Percentiles rank a stretch among this genome's conserved stretches.
Evolutionary conservation across 2,113 vertebrate species (phyloP).

Genomic region (Benitochromis conjunctus): DNA sequence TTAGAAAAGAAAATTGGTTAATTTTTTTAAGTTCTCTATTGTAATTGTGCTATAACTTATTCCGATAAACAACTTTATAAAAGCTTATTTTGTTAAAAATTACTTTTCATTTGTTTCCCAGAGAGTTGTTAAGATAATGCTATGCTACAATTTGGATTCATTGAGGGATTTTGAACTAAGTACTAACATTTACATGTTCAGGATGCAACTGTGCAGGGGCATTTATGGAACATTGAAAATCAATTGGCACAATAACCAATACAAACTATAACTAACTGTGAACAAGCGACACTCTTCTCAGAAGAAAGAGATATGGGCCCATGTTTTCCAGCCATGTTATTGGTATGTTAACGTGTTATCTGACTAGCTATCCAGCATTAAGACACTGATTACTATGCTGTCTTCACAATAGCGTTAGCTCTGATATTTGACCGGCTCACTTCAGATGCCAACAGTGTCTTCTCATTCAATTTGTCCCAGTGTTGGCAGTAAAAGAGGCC

Average conservation of each 20-base stretch:
- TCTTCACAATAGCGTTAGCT: too few relatives aligned
- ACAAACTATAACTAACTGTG: neutral
- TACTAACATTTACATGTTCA: neutral
- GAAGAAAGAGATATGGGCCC: neutral
- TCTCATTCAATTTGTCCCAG: too few relatives aligned
- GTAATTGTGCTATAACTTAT: constrained; percentile 38
- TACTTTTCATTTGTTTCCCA: neutral
- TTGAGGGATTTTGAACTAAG: neutral
- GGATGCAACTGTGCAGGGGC: neutral
- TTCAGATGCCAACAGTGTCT: too few relatives aligned
- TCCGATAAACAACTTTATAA: constrained; percentile 31
- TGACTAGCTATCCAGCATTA: neutral
- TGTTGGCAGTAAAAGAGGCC: neutral
- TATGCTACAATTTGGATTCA: neutral
- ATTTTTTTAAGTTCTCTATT: constrained; percentile 12
- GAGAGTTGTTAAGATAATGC: neutral
- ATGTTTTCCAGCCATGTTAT: neutral
- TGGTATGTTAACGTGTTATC: neutral
- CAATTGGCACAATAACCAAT: neutral
- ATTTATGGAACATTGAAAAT: neutral
- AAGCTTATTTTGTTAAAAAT: neutral
- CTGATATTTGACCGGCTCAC: too few relatives aligned
- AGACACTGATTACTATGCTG: neutral
- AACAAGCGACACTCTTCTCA: neutral
- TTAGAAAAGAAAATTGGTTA: neutral